phyloP scores from a whole-genome alignment of 1,140 invertebrate genomes.

The Fopius arisanus region DNA sequence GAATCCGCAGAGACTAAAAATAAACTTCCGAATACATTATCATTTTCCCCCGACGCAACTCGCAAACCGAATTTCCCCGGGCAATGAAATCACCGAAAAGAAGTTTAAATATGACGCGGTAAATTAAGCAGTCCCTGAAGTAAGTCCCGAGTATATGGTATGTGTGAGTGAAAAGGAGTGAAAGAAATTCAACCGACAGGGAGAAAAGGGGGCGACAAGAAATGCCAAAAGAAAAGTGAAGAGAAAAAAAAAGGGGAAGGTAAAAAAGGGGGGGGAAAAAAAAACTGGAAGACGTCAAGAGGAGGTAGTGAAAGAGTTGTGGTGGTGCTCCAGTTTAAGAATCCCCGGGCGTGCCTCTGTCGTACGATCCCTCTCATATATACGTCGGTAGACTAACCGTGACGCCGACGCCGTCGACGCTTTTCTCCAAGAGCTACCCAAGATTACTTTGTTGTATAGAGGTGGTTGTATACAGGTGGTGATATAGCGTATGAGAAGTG shows the following conservation, averaged over 20 bases:
- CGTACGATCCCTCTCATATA: neutral
- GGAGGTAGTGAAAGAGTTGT: constrained; percentile 2
- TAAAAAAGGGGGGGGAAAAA: neutral
- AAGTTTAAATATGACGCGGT: neutral
- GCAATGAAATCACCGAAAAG: neutral
- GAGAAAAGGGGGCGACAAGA: neutral
- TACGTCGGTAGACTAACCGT: neutral
- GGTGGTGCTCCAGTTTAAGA: constrained; percentile 29
- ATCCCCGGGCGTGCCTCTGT: constrained; percentile 16
- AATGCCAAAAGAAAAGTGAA: no score
- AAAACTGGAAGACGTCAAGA: constrained; percentile 15
- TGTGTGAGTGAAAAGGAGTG: neutral
- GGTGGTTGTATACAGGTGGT: constrained; percentile 4
- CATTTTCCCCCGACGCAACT: neutral
- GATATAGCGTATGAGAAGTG: constrained; percentile 1
- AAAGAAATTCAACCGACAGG: neutral
- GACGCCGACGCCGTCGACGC: neutral
- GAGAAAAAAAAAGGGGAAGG: neutral
- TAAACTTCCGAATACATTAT: neutral
- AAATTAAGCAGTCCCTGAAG: constrained; percentile 10
- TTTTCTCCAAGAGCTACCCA: constrained; percentile 1
- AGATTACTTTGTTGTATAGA: constrained; percentile 6
- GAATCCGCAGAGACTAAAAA: neutral
- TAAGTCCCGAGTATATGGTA: neutral
- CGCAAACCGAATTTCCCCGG: neutral